A percentile compares a stretch with the other conserved stretches of the same genome.
Evolutionary conservation across 1,140 invertebrate species (phyloP).

Genomic region (Plodia interpunctella): DNA sequence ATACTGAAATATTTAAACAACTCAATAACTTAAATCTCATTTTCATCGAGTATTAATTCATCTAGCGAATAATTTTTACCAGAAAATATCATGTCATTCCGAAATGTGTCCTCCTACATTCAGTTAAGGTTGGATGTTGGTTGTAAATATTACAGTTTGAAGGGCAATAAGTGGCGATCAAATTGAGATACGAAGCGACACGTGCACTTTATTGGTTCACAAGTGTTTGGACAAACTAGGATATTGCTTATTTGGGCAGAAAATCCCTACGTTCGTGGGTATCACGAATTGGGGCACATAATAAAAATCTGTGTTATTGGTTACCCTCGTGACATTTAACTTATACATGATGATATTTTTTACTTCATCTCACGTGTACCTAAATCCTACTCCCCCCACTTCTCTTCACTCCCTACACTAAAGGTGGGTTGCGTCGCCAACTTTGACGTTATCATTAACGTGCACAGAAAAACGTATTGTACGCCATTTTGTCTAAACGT

Average conservation of each 20-base stretch:
- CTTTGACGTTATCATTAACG: too few species aligned
- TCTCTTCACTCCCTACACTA: too few species aligned
- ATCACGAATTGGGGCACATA: slow-evolving; percentile 10
- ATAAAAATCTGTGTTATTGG: slow-evolving; percentile 2
- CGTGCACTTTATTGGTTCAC: slow-evolving; percentile 64
- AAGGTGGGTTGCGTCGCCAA: too few species aligned
- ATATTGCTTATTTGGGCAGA: slow-evolving; percentile 50
- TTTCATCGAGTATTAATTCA: slow-evolving; percentile 52
- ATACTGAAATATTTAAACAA: slow-evolving; percentile 16
- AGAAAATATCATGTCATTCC: slow-evolving; percentile 28
- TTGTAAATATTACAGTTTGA: slow-evolving; percentile 19
- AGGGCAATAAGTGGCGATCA: slow-evolving; percentile 60
- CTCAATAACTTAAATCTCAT: slow-evolving; percentile 34
- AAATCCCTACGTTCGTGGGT: slow-evolving; percentile 22
- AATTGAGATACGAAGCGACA: slow-evolving; percentile 65
- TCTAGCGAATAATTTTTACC: slow-evolving; percentile 24
- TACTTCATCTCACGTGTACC: too few species aligned
- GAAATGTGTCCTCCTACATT: slow-evolving; percentile 16
- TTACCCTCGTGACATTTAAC: not conserved
- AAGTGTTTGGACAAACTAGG: slow-evolving; percentile 64
- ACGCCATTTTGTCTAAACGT: too few species aligned
- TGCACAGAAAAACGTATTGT: too few species aligned
- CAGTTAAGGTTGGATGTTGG: slow-evolving; percentile 19
- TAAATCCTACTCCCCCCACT: too few species aligned
- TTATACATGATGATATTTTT: too few species aligned